phyloP scores from a whole-genome alignment of 2,888 invertebrate genomes.

The Drosophila neoperkinsi region DNA sequence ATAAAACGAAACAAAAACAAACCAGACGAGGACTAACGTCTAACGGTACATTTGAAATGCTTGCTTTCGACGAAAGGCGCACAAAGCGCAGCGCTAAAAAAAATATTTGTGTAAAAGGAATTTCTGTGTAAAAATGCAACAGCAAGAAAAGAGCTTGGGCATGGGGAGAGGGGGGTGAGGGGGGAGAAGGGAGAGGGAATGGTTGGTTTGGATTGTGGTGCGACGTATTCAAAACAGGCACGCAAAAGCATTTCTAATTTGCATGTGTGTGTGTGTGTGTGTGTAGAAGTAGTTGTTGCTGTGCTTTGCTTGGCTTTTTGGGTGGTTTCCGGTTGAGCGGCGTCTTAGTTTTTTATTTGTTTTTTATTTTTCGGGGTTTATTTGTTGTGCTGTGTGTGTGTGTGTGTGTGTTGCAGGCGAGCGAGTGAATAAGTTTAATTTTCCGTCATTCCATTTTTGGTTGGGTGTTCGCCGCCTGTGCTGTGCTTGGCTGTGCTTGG shows the following conservation, averaged over 20 bases:
- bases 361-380: not conserved
- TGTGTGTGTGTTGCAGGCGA: conserved; percentile 10
- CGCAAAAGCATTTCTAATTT: conserved; percentile 51
- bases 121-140: conserved; percentile 36
- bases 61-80: conserved; percentile 14
- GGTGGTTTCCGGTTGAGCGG: conserved; percentile 29
- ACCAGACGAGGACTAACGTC: conserved; percentile 7
- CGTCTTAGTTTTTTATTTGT: conserved; percentile 10
- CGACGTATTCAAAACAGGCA: conserved; percentile 37
- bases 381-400: not conserved
- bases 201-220: not conserved
- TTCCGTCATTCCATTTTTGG: conserved; percentile 64
- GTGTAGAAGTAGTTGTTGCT: conserved; percentile 16
- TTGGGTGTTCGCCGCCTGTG: conserved; percentile 42
- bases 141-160: not conserved
- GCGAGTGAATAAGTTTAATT: conserved; percentile 61
- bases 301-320: conserved; percentile 12
- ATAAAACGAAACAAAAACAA: conserved; percentile 29
- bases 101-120: conserved; percentile 33
- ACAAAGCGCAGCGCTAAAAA: conserved; percentile 18
- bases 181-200: no score
- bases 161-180: not conserved
- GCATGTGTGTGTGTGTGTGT: conserved; percentile 25
- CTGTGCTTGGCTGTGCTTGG: conserved; percentile 5
- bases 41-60: conserved; percentile 14